Evolutionary conservation across 2,888 invertebrate species (phyloP), one percentile per base, ranked within the genome.

Genomic region (Tetragonula carbonaria): DNA sequence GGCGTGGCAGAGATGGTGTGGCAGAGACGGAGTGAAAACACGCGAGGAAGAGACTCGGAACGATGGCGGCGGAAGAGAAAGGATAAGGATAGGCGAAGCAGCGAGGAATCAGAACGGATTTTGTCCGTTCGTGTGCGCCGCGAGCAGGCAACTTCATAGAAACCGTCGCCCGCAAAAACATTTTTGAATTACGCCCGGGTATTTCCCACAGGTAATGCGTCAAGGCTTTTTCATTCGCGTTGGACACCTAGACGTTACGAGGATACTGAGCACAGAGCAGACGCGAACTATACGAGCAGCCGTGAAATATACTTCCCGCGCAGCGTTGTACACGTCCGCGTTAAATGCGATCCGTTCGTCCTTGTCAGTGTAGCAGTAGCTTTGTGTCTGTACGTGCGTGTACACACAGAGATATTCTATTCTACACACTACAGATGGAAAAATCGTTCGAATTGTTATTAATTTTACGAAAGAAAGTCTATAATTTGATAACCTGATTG

Each of bases 201-300:
- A 76, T 86, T 78, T 85, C 84, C 80, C 80, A 57, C 67, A 76
- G 84, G 80, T 77, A 86, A 81, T 72, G 78, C 80, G 84, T 78
- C 78, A 73, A 71, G 70, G 72, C 76, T 77, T 80, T 78, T 78
- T 78, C 76, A 63, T 68, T 76, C 77, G 53, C 45, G 62, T n/a
- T 23, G 68, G 68, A 55, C 79, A 63, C 55, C 55, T 38, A 63
- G 63, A n/a, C 65, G 21, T n/a, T n/a, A 33, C 62, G 63, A 33
- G 18, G 57, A 21, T 14, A 5, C 16, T 21, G 38, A 38, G 38
- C 38, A 18, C 63, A n/a, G 21, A 21, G 16, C 50, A 75, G 28
- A 78, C 66, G 72, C 72, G 59, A 73, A 68, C 59, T 73, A 53
- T 67, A 62, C 8, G 28, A 28, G 3, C 33, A 33, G 45, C 28